phyloP scores from a whole-genome alignment of 2,888 invertebrate species.

The Catocala sponsa region DNA sequence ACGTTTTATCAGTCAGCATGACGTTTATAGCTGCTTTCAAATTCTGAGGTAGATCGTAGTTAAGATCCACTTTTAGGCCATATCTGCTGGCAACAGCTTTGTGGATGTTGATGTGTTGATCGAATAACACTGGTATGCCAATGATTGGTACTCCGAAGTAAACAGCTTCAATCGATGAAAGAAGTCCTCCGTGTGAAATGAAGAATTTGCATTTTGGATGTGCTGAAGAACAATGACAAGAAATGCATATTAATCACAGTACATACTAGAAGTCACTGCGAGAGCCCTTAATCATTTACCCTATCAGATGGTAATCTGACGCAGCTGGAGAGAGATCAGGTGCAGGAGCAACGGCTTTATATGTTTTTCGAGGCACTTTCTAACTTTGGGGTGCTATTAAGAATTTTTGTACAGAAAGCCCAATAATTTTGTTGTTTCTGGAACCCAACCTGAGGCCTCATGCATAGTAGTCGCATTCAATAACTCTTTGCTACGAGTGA shows the following conservation, averaged over 20 bases:
- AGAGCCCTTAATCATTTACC: too few species aligned
- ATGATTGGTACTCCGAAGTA: slow-evolving; percentile 68
- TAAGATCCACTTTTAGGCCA: slow-evolving; percentile 57
- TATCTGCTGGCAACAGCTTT: slow-evolving; percentile 64
- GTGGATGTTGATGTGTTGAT: slow-evolving; percentile 68
- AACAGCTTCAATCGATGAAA: slow-evolving; percentile 65
- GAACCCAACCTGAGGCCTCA: too few species aligned
- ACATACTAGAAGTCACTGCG: too few species aligned
- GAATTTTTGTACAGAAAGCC: too few species aligned
- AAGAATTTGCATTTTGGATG: slow-evolving; percentile 65
- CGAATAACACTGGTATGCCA: slow-evolving; percentile 65
- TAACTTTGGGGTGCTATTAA: too few species aligned
- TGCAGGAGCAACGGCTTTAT: too few species aligned
- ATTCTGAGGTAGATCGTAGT: slow-evolving; percentile 53
- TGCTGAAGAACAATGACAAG: slow-evolving; percentile 48
- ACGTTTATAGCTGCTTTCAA: slow-evolving; percentile 59
- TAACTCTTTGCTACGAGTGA: too few species aligned
- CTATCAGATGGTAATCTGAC: not conserved
- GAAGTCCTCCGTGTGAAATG: slow-evolving; percentile 66
- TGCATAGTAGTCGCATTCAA: too few species aligned
- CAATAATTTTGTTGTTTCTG: too few species aligned
- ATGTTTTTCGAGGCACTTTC: too few species aligned
- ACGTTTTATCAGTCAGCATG: slow-evolving; percentile 50
- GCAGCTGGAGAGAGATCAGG: too few species aligned
- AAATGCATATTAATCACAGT: not conserved